Conservation (phyloP, 2,888 invertebrate genomes). For the Urechis unicinctus region DNA sequence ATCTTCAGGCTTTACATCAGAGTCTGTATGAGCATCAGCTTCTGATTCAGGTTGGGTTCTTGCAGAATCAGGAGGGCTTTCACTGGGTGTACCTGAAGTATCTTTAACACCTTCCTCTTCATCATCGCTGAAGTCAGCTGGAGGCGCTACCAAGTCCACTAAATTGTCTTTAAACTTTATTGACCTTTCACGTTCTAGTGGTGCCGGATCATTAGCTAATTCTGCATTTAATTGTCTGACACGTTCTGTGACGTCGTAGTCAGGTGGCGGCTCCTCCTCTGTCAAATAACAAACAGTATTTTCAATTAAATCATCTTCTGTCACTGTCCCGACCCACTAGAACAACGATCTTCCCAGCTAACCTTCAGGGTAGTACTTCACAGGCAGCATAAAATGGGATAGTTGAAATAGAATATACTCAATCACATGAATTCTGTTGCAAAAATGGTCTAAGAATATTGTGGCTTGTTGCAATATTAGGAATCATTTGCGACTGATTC, state of each 20-base stretch:
- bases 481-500: no score
- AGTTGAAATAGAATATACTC: no score
- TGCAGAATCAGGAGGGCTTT: not conserved
- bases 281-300: not conserved
- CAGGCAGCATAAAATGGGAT: no score
- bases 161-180: conserved; percentile 42
- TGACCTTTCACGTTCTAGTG: conserved; percentile 28
- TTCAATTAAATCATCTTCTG: not conserved
- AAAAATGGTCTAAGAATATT: no score
- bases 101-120: conserved; percentile 23
- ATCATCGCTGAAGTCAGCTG: conserved; percentile 24
- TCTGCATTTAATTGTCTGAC: conserved; percentile 42
- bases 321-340: no score
- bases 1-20: not conserved
- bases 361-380: no score
- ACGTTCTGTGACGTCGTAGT: conserved; percentile 42
- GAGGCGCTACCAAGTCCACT: conserved; percentile 41
- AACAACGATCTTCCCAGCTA: no score
- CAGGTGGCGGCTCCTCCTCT: conserved; percentile 29
- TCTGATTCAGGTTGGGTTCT: not conserved
- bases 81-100: not conserved
- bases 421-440: no score
- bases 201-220: conserved; percentile 38
- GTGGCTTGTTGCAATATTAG: not conserved
- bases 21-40: not conserved